Base-by-base conservation (phyloP, 2,888 invertebrate genomes). In the Drosophila nr. medialis region DNA sequence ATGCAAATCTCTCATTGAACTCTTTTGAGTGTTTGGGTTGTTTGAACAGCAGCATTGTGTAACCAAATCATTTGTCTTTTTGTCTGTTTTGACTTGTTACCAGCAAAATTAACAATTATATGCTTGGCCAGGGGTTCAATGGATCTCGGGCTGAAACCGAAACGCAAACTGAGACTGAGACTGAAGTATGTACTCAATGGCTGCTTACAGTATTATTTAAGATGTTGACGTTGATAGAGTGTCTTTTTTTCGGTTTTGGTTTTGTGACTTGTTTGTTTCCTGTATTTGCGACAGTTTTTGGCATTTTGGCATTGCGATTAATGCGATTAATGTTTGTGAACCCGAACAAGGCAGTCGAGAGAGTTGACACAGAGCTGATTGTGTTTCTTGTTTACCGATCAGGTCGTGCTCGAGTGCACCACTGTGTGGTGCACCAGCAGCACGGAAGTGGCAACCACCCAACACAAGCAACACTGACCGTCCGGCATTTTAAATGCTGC, bases 201-300 rank as follows among this genome's bases (percentile, higher is more conserved):
- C 66, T 70, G 59, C 59, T 55, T 55, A 69, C 62, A 69, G 65
- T 67, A 72, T 68, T 67, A 72, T 68, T 84, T 74, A 80, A 80
- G 82, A 76, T 79, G 68, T 85, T 81, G 87, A 83, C 85, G 69
- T 86, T 85, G 85, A 85, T 79, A 54, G 77, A 88, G 80, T 82
- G 80, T 79, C 75, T 72, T 45, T n/a, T 45, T 24, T 45, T 42
- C 21, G 11, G 11, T n/a, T 54, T n/a, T 21, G 30, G n/a, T 10
- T 27, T n/a, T 38, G 36, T 55, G 29, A 29, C 55, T 64, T 48
- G 68, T 59, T 71, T 77, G 73, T 78, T 88, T 83, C 85, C 81
- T 83, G 75, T 61, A 69, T 40, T 65, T 49, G 34, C 67, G 62
- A 51, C 60, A 71, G 72, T 74, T 68, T 71, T 81, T 50, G 49